A percentile compares a stretch with the other conserved stretches of the same genome.
phyloP scores from a whole-genome alignment of 2,797 vertebrate genomes.

The Urosaurus nigricauda region DNA sequence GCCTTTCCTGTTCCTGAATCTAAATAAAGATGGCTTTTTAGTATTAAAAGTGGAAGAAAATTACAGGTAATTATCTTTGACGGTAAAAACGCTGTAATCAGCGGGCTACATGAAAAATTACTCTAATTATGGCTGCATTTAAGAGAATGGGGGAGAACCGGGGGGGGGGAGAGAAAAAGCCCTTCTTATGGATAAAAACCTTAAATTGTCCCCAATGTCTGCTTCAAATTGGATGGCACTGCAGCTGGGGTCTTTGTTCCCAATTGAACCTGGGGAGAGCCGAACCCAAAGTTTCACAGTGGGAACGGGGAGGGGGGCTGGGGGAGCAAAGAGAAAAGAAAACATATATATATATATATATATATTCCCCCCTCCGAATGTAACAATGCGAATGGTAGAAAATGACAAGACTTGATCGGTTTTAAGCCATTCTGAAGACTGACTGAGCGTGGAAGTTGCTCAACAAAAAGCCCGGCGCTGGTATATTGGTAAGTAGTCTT shows the following conservation, averaged over 20 bases:
- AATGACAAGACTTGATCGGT: slow-evolving; percentile 95
- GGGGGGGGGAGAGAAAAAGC: slow-evolving; percentile 77
- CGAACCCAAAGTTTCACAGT: slow-evolving; percentile 97
- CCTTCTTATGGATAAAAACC: slow-evolving; percentile 99
- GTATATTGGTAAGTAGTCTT: slow-evolving; percentile 94
- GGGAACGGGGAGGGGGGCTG: slow-evolving; percentile 84
- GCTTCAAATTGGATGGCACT: slow-evolving; percentile 99
- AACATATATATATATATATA: no score
- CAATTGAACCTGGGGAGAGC: slow-evolving; percentile 98
- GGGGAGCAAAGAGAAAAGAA: slow-evolving; percentile 85
- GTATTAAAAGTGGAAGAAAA: slow-evolving; percentile 99
- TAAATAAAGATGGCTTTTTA: slow-evolving; percentile 99
- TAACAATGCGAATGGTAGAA: slow-evolving; percentile 98
- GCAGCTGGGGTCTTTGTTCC: slow-evolving; percentile 99
- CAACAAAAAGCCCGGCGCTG: slow-evolving; percentile 84
- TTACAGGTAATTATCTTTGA: slow-evolving; percentile 99
- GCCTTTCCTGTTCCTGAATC: slow-evolving; percentile 99
- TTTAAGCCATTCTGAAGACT: slow-evolving; percentile 91
- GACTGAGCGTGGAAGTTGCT: slow-evolving; percentile 86
- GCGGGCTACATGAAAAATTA: slow-evolving; percentile 99
- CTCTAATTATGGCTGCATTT: slow-evolving; percentile 99
- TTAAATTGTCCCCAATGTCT: slow-evolving; percentile 99
- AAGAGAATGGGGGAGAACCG: slow-evolving; percentile 90
- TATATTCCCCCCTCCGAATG: slow-evolving; percentile 89
- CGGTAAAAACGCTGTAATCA: slow-evolving; percentile 99